Percentiles rank a stretch among this genome's conserved stretches.
Conservation (phyloP, 2,113 vertebrate genomes). For the Chauna torquata region DNA sequence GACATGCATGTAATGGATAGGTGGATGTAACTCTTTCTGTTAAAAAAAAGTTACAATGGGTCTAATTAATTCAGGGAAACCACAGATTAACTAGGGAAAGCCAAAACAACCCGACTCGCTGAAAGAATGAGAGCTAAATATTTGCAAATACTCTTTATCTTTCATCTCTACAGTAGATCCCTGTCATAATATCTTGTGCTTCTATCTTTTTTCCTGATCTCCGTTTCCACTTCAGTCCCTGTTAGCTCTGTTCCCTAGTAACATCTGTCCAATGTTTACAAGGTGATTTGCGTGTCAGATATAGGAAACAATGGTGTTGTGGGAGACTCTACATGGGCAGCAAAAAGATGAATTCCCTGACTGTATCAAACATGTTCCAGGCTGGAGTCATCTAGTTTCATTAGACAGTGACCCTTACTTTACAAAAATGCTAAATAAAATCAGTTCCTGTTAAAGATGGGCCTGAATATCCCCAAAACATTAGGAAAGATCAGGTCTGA, state of each 20-base stretch:
- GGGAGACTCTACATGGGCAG: neutral
- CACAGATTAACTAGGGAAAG: neutral
- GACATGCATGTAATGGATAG: neutral
- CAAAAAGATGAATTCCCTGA: neutral
- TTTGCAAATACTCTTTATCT: neutral
- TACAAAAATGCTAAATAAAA: neutral
- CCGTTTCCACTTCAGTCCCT: neutral
- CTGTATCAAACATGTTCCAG: neutral
- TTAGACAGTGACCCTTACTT: neutral
- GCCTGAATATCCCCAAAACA: neutral
- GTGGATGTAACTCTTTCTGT: neutral
- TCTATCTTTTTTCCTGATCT: neutral
- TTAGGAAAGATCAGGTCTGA: neutral
- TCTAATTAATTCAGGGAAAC: neutral
- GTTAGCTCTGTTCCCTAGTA: neutral
- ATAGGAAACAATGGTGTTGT: neutral
- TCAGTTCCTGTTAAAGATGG: neutral
- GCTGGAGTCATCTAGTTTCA: neutral
- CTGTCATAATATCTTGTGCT: neutral
- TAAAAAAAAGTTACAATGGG: neutral
- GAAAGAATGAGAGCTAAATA: neutral
- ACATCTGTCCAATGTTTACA: neutral
- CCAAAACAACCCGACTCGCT: neutral
- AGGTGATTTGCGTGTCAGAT: neutral
- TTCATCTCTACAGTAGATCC: neutral